Conservation (phyloP, 2,888 invertebrate species). For the Linnaemya vulpina region DNA sequence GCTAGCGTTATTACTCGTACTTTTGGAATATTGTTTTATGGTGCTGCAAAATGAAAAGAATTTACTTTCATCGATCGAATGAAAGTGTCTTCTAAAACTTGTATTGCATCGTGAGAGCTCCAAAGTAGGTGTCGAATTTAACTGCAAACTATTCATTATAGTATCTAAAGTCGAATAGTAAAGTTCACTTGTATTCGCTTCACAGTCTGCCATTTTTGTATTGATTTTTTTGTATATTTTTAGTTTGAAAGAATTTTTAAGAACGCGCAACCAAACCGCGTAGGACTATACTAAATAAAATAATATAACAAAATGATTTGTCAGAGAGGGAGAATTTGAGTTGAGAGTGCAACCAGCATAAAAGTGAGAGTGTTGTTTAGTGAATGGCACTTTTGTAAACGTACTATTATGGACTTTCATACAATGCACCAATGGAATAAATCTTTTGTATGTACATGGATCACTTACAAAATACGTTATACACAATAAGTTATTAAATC, state of each 20-base stretch:
- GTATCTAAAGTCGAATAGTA: slow-evolving; percentile 58
- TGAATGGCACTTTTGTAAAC: not conserved
- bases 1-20: slow-evolving; percentile 4
- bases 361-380: not conserved
- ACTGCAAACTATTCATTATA: slow-evolving; percentile 53
- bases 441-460: no score
- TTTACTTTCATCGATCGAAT: slow-evolving; percentile 15
- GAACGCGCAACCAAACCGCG: slow-evolving; percentile 19
- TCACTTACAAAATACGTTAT: no score
- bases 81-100: slow-evolving; percentile 22
- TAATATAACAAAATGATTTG: slow-evolving; percentile 4
- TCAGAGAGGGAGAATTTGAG: slow-evolving; percentile 18
- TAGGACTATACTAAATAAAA: slow-evolving; percentile 9
- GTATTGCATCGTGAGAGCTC: slow-evolving; percentile 28
- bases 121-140: slow-evolving; percentile 48
- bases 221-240: not conserved
- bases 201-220: slow-evolving; percentile 48
- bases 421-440: no score
- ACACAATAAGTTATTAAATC: no score
- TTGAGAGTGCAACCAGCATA: slow-evolving; percentile 3
- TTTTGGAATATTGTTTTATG: slow-evolving; percentile 29
- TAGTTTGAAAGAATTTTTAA: not conserved
- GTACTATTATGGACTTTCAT: not conserved
- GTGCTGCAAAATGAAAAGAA: slow-evolving; percentile 64
- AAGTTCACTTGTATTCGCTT: slow-evolving; percentile 52